These are phyloP conservation scores for Nipponia nippon DNA, from an alignment of 2,113 vertebrate genomes.

Conservation along the genomic window DNA sequence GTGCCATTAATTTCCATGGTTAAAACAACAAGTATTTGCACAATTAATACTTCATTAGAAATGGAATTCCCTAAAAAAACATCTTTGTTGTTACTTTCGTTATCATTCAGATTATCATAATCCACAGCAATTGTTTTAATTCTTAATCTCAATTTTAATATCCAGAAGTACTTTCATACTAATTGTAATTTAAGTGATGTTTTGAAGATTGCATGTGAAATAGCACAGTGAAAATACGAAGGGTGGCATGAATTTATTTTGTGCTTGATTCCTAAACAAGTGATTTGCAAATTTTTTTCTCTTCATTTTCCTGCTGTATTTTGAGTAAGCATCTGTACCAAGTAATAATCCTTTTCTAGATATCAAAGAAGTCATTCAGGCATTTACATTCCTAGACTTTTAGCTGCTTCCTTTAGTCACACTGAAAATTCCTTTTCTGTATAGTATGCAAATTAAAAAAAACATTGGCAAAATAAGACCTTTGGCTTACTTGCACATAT, in stretches of 20 bases:
- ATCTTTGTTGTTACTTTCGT: neutral
- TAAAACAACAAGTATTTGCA: neutral
- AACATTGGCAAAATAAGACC: neutral
- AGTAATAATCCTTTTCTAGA: neutral
- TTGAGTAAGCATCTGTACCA: neutral
- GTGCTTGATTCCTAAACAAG: neutral
- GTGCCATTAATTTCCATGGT: neutral
- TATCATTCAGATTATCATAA: neutral
- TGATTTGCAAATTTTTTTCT: neutral
- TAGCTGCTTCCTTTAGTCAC: neutral
- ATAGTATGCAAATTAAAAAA: neutral
- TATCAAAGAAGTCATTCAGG: neutral
- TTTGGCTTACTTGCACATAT: neutral
- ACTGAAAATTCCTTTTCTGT: neutral
- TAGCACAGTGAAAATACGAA: neutral
- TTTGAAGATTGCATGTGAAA: neutral
- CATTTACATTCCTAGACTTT: neutral
- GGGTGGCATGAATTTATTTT: neutral
- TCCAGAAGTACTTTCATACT: neutral
- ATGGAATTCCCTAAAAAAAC: neutral
- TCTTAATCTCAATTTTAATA: neutral
- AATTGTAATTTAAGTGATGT: neutral
- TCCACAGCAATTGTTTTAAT: neutral
- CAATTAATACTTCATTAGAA: neutral
- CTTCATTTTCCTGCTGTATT: neutral